A percentile compares a stretch with the other conserved stretches of the same genome.
phyloP scores from a whole-genome alignment of 2,113 vertebrate species.

The Chrysochloris asiatica region DNA sequence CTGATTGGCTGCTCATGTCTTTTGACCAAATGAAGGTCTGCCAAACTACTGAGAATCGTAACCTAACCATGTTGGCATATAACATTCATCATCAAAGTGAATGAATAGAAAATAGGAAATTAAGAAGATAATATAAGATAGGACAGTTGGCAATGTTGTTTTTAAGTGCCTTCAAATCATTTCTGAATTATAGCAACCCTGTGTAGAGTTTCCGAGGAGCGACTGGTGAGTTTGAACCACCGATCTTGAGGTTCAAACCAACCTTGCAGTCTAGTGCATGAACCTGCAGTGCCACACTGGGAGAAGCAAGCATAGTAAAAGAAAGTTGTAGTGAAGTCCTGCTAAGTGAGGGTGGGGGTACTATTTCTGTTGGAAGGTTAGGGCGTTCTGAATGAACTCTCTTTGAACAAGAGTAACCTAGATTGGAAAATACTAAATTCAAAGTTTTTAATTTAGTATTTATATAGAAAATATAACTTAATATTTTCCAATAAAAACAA shows the following conservation, averaged over 20 bases:
- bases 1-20: neutral
- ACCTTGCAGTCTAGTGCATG: too few relatives aligned
- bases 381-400: neutral
- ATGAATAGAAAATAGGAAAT: neutral
- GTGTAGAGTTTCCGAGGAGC: too few relatives aligned
- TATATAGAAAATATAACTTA: neutral
- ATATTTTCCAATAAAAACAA: neutral
- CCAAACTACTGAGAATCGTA: neutral
- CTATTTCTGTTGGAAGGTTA: neutral
- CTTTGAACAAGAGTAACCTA: neutral
- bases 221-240: too few relatives aligned
- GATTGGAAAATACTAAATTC: neutral
- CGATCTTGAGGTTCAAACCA: too few relatives aligned
- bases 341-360: neutral
- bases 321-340: neutral
- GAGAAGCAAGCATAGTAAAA: too few relatives aligned
- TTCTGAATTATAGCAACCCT: too few relatives aligned
- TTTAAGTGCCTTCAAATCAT: neutral
- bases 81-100: neutral
- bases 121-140: neutral
- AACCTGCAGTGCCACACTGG: too few relatives aligned
- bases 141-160: neutral
- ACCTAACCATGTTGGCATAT: neutral
- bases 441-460: neutral
- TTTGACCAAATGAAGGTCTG: neutral